Evolutionary conservation across 2,888 invertebrate species (phyloP), one percentile per base, ranked within the genome.

Genomic region (Fragum sueziense): DNA sequence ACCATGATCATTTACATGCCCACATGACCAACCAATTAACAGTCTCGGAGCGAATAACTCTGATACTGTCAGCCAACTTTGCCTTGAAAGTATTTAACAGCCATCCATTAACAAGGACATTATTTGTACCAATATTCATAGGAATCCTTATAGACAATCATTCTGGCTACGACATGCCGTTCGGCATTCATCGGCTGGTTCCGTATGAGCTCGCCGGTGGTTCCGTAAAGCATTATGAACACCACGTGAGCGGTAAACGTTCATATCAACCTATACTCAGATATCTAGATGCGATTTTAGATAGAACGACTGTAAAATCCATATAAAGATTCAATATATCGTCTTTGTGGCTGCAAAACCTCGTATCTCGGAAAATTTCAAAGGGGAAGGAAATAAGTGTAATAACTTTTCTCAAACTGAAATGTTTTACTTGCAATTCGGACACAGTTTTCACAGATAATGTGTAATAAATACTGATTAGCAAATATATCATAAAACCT

Each of bases 221-320:
- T 0, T 80, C 91, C 0, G 80, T 79, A 6, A 82, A 86, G 54
- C 91, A 91, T 81, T 88, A 84, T 57, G 80, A 76, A 14, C 91
- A 91, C 70, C 91, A 91, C 80, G 70, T 82, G 22, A 82, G 88
- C 17, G 90, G 90, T 2, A 74, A 74, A 7, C 68, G 88, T 29
- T 65, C 88, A 76, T 91, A 90, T 70, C 90, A 91, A 68, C 91
- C 91, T 4, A 90, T 91, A 74, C 85, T 91, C 47, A 89, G 87
- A 9, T 91, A 91, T 73, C 74, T 91, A 7, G 91, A 91, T 72
- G 51, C 65, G 20, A 47, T 88, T 2, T n/a, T 73, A 22, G 65
- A 73, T 20, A 22, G 7, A 47, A 20, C n/a, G 17, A 47, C 14
- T 20, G 17, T 47, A 47, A 47, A 47, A 47, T 47, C 47, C 7